phyloP scores from a whole-genome alignment of 2,888 invertebrate genomes.

The Leucophora obtusa region DNA sequence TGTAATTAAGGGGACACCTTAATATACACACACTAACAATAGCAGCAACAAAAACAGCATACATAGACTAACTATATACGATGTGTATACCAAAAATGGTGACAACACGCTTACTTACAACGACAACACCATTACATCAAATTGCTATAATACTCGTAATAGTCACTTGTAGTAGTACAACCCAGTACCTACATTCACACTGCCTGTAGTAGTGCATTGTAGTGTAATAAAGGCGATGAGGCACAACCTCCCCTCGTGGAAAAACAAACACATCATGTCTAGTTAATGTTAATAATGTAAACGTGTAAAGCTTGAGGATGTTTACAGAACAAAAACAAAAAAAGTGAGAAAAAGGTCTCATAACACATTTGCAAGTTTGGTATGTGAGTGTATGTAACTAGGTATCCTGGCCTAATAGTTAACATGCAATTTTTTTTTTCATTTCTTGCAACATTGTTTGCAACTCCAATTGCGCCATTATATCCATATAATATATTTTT shows the following conservation, averaged over 20 bases:
- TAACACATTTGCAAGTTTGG: constrained; percentile 40
- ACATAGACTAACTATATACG: constrained; percentile 35
- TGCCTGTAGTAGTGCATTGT: neutral
- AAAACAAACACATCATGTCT: constrained; percentile 49
- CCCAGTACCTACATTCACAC: neutral
- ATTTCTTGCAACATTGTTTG: constrained; percentile 57
- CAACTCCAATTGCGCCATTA: constrained; percentile 42
- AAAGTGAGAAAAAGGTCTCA: constrained; percentile 53
- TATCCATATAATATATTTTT: neutral
- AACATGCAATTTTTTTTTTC: constrained; percentile 45
- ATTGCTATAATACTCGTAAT: constrained; percentile 4
- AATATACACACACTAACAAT: constrained; percentile 1
- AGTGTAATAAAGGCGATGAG: neutral
- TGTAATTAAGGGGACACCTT: too few species aligned
- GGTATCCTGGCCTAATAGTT: constrained; percentile 42
- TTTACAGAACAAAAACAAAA: constrained; percentile 2
- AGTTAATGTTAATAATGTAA: constrained; percentile 58
- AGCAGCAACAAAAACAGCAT: constrained; percentile 3
- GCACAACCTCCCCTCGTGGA: neutral
- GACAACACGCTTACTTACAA: constrained; percentile 63
- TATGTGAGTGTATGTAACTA: neutral
- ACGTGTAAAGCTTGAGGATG: constrained; percentile 57
- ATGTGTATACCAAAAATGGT: constrained; percentile 64
- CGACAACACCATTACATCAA: constrained; percentile 49
- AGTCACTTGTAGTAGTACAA: neutral